phyloP scores from a whole-genome alignment of 2,797 vertebrate species.

The Allobates femoralis region DNA sequence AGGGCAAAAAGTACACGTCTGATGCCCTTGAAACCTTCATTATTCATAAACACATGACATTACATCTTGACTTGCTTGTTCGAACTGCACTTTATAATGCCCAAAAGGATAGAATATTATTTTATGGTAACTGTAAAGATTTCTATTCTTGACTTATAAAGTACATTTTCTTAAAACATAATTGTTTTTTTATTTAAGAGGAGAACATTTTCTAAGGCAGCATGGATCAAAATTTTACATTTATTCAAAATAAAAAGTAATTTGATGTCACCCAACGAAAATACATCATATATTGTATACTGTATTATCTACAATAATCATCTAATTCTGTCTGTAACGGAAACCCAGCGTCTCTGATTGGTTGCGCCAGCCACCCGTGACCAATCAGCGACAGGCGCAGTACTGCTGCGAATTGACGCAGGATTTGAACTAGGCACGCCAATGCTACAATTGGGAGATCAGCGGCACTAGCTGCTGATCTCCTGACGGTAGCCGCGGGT shows the following conservation, averaged over 20 bases:
- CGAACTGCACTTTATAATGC: slow-evolving; percentile 41
- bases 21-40: slow-evolving; percentile 52
- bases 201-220: background rate
- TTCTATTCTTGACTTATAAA: background rate
- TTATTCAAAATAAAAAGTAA: background rate
- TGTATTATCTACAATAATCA: no score
- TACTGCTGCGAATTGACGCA: no score
- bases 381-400: no score
- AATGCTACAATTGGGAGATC: no score
- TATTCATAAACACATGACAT: slow-evolving; percentile 50
- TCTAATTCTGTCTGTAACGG: no score
- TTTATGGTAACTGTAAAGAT: background rate
- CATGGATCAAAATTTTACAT: background rate
- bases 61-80: slow-evolving; percentile 35
- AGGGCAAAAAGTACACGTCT: slow-evolving; percentile 28
- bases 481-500: no score
- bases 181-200: background rate
- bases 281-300: no score
- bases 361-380: no score
- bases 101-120: slow-evolving; percentile 36
- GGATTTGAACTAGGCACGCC: no score
- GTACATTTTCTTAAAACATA: background rate
- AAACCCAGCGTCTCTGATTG: no score
- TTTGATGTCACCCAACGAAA: no score
- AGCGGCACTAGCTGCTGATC: no score